Base-by-base conservation (phyloP, 1,140 invertebrate genomes). In the Neodiprion fabricii region DNA sequence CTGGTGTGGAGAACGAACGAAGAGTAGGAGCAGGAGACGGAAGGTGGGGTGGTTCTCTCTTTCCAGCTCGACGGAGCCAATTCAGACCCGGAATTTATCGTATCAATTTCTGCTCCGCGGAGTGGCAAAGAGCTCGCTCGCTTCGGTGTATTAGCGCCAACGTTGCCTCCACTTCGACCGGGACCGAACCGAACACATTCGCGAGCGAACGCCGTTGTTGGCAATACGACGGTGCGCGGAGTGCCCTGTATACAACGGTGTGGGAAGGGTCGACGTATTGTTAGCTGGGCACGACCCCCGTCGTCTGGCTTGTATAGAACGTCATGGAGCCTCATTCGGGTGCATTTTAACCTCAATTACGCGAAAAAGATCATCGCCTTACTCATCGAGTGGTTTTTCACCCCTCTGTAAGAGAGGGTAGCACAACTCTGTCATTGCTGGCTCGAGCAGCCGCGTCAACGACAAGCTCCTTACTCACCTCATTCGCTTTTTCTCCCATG, bases 21-120 rank as follows among this genome's bases (percentile, higher is more conserved):
- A 21, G 67, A 69, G 61, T 65, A 14, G 61, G 61, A 17, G 61
- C 12, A 17, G 61, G 17, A 14, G 28, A 40, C 28, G 17, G 61
- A 72, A 73, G 74, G 71, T 71, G 72, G 68, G 76, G 78, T 77
- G 81, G 76, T 81, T 82, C 82, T 80, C 76, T 79, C 76, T 90
- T 91, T 89, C 89, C 90, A 89, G 88, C 90, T 90, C 87, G 89
- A 84, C 87, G 89, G 86, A 88, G 88, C 89, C 90, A 89, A 91
- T 91, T 91, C 90, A 90, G 89, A 89, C 85, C 89, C 88, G 89
- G 90, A 91, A 91, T 91, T 91, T 90, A 91, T 91, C 90, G 90
- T 90, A 91, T 91, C 90, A 91, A 91, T 91, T 91, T 91, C 90
- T 90, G 90, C 90, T 90, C 88, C 89, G 87, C 90, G 89, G 89